Conservation (phyloP, 2,888 invertebrate genomes). For the Polyploca ridens region DNA sequence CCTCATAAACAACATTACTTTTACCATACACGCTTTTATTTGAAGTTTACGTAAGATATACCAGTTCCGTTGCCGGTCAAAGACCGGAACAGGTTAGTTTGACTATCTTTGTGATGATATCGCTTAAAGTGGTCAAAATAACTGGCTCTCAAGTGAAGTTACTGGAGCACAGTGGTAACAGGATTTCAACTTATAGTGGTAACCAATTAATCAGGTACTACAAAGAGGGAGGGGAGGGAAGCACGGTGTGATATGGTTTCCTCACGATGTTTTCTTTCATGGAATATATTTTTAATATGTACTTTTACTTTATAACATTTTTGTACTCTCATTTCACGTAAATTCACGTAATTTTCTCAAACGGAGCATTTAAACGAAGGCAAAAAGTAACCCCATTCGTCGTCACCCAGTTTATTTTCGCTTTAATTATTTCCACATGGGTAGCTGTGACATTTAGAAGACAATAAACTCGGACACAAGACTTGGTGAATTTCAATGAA, state of each 20-base stretch:
- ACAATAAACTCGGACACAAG: slow-evolving; percentile 1
- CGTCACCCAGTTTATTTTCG: slow-evolving; percentile 7
- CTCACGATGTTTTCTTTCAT: no score
- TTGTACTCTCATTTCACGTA: not conserved
- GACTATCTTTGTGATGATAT: not conserved
- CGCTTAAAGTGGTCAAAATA: no score
- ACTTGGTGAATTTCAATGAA: slow-evolving; percentile 12
- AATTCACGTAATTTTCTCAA: no score
- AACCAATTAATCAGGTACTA: no score
- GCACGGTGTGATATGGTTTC: no score
- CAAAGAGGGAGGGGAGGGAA: no score
- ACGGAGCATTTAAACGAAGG: not conserved
- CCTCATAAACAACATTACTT: not conserved
- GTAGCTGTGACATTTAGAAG: not conserved
- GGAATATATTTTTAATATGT: no score
- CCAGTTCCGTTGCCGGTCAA: not conserved
- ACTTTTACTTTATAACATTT: not conserved
- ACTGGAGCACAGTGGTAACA: no score
- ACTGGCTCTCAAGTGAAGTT: not conserved
- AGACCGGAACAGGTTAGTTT: not conserved
- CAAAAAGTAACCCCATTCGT: slow-evolving; percentile 1
- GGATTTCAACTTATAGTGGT: no score
- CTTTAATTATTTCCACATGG: slow-evolving; percentile 11
- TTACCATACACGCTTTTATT: not conserved
- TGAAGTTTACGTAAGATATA: not conserved